Evolutionary conservation across 2,113 vertebrate species (phyloP), one percentile per base, ranked within the genome.

Genomic region (Tetrax tetrax): DNA sequence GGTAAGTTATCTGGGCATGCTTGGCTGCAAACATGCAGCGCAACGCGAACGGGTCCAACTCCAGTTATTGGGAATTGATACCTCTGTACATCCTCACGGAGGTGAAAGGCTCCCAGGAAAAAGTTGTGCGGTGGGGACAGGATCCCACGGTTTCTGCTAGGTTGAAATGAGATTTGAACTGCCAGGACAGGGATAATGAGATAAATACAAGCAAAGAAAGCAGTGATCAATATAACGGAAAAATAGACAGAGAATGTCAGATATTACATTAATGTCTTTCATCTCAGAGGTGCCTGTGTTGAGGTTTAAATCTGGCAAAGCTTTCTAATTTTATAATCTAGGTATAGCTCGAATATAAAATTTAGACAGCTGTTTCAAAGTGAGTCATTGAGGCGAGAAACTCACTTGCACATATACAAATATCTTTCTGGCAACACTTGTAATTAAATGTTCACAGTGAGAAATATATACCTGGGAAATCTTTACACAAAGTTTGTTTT

Each of bases 1-100:
- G 98, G 98, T 99, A 96, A 98, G 98, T 83, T 17, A 2, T 8
- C 29, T 11, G 20, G 4, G 10, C 14, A 10, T 2, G 27, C 14
- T 38, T 16, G 45, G 11, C 38, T 71, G 2, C 14, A 37, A 35
- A 4, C 33, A 19, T 1, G 13, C 12, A 11, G 29, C 9, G 6
- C 14, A 11, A 16, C 1, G 5, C 12, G 14, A 10, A 0, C 4
- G 3, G 9, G 4, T 41, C 27, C 35, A 4, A 19, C 41, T 22
- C 56, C 28, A 9, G 19, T 2, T 5, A 6, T 0, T 33, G 76
- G 91, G 21, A 56, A 11, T 4, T 10, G 43, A 10, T 8, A 8
- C 10, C 1, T 10, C 19, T 41, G 2, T 45, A 12, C 13, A 3
- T 33, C 51, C 38, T 51, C 16, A 2, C 0, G 0, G 28, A 27